Evolutionary conservation across 1,140 invertebrate species (phyloP), one percentile per base, ranked within the genome.

Genomic region (Drosophila sturtevanti): DNA sequence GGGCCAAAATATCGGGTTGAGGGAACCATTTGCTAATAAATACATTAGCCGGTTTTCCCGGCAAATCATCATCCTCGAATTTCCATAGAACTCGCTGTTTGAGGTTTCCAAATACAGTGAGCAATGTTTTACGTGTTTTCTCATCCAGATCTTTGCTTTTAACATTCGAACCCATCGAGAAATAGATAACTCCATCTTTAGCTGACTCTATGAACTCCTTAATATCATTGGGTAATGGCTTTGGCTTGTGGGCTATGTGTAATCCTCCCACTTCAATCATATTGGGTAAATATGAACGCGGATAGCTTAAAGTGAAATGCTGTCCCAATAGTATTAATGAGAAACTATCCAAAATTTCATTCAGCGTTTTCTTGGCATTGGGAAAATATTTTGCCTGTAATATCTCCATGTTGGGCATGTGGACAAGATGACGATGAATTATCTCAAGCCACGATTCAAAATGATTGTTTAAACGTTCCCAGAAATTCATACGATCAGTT

Each of bases 71-170:
- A 5, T 92, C 92, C 79, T 96, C 95, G 92, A 93, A 96, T 86
- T 96, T 96, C 95, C 94, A 95, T 1, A 96, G 72, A 2, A 96
- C 93, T 18, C 93, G 94, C 58, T 95, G 93, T 9, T 94, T 94
- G 0, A 96, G 74, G 22, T 92, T 86, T 1, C 71, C 89, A 41
- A 96, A 93, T 0, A 94, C 93, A 0, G 93, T 93, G 1, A 95
- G 3, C 24, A 95, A 89, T 9, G 80, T 91, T 0, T 93, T 73
- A 16, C 92, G 81, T 18, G 93, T 94, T 2, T 93, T 92, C 9
- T 72, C 27, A 0, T 93, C 92, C 65, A 95, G 85, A 44, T 93
- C 93, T 16, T 93, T 92, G 67, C 93, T 93, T 71, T 92, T 92
- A 0, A 95, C 77, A 92, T 95, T 94, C 0, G 94, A 94, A 0